Conservation (phyloP, 1,140 invertebrate genomes). For the Luehdorfia chinensis region DNA sequence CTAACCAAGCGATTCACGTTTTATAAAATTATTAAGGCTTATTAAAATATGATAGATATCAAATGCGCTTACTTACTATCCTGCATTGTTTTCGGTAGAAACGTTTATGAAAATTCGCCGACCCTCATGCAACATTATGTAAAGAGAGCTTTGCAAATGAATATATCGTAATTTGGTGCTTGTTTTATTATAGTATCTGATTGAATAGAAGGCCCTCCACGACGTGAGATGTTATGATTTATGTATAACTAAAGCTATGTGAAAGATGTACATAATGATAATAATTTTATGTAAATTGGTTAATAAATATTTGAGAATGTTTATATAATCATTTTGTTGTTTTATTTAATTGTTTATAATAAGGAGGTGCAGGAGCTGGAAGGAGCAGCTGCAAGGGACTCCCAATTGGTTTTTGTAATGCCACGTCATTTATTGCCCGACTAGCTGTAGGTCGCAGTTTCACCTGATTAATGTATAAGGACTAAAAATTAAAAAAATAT, state of each 20-base stretch:
- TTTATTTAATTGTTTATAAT: constrained; percentile 35
- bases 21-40: not conserved
- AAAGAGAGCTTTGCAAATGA: constrained; percentile 63
- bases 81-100: constrained; percentile 1
- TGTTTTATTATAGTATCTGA: constrained; percentile 68
- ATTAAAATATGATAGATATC: constrained; percentile 3
- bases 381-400: no score
- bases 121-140: constrained; percentile 33
- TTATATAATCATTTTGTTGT: constrained; percentile 70
- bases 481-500: no score
- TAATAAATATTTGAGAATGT: constrained; percentile 77
- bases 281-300: constrained; percentile 77
- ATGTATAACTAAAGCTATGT: constrained; percentile 69
- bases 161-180: constrained; percentile 72
- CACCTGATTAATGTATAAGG: no score
- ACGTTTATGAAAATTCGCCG: constrained; percentile 6
- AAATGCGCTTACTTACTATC: not conserved
- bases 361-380: no score
- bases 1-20: constrained; percentile 41
- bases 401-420: no score
- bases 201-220: constrained; percentile 72
- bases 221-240: constrained; percentile 66
- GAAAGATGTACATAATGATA: constrained; percentile 73
- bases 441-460: no score
- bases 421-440: no score